Base-by-base conservation (phyloP, 1,140 invertebrate genomes). In the Drosophila sturtevanti region DNA sequence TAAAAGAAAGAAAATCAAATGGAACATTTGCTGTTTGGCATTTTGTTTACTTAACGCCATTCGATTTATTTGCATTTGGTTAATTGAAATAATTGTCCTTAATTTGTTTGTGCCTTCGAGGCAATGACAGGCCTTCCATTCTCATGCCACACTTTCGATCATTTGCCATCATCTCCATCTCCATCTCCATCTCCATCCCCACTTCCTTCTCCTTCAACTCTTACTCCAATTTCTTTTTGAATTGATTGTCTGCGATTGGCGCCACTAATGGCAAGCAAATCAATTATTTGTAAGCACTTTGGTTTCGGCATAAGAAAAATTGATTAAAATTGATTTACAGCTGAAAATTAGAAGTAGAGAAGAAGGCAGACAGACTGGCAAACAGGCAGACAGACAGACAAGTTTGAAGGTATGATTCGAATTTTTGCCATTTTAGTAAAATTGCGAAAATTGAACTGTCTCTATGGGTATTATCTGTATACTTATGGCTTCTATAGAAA, bases 21-120 rank as follows among this genome's bases (percentile, higher is more conserved):
- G 24, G 31, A 35, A 56, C 14, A 27, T 56, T 56, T 56, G 54
- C 54, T 56, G 54, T 56, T 56, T 56, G 54, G 54, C 54, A 77
- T 70, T 70, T 70, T 89, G 79, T 89, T 89, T 89, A 81, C 77
- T 58, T 78, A 89, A 84, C 77, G 84, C 79, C 68, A 77, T 82
- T 89, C 84, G 84, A 89, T 89, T 89, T 89, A 89, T 89, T 89
- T 89, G 84, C 84, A 89, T 89, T 89, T 89, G 80, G 84, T 89
- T 89, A 89, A 89, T 89, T 89, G 85, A 89, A 89, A 89, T 89
- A 89, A 89, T 89, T 89, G 84, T 89, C 84, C 85, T 80, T 89
- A 89, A 89, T 89, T 89, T 89, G 85, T 89, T 89, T 89, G 79
- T 79, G 84, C 84, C 84, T 89, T 59, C 59, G 56, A 82, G 41